phyloP scores from a whole-genome alignment of 2,888 invertebrate species.

The Tetrapedia diversipes region DNA sequence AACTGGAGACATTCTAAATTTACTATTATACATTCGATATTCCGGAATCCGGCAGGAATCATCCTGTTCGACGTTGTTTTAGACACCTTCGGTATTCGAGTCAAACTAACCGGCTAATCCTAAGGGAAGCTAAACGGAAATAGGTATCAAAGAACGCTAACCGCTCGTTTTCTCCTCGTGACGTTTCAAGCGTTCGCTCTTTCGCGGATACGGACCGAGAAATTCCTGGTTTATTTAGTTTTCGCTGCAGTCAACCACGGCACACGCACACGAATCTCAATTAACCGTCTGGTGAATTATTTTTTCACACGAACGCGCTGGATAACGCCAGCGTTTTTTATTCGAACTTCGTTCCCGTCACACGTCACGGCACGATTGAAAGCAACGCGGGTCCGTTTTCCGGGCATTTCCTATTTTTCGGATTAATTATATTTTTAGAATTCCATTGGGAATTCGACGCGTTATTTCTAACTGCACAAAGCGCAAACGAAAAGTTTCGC shows the following conservation, averaged over 20 bases:
- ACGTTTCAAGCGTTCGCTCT: background rate
- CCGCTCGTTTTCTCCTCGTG: background rate
- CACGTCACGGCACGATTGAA: slow-evolving; percentile 3
- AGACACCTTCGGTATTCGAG: too few species aligned
- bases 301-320: background rate
- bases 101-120: too few species aligned
- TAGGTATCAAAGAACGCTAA: slow-evolving; percentile 22
- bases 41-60: too few species aligned
- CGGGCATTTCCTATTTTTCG: background rate
- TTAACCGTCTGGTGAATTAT: slow-evolving; percentile 8
- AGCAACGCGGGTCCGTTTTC: background rate
- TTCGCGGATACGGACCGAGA: background rate
- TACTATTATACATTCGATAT: too few species aligned
- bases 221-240: slow-evolving; percentile 21
- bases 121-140: slow-evolving; percentile 14
- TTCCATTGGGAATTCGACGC: too few species aligned
- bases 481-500: too few species aligned
- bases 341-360: background rate
- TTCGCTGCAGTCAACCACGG: background rate
- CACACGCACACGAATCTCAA: slow-evolving; percentile 14
- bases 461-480: too few species aligned
- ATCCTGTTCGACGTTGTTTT: too few species aligned
- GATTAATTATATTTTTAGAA: slow-evolving; percentile 19
- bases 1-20: too few species aligned
- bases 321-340: background rate